Percentiles rank a stretch among this genome's conserved stretches.
These are phyloP conservation scores for Mobula birostris DNA, from an alignment of 2,113 vertebrate species.

Conservation along the genomic window DNA sequence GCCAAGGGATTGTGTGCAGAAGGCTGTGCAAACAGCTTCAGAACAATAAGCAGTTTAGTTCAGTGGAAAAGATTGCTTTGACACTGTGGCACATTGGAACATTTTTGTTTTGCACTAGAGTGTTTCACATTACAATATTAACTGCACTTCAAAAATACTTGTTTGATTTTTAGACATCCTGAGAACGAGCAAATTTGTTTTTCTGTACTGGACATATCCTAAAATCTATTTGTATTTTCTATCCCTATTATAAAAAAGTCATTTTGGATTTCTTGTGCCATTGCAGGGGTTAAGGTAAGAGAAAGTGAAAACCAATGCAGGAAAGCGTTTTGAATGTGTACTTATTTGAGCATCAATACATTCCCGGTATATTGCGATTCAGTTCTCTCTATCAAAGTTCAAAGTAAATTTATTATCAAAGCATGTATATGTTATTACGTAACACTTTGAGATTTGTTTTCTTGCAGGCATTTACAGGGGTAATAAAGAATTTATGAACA, in stretches of 20 bases:
- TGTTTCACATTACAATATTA: background rate
- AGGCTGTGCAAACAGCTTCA: background rate
- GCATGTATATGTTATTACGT: too few species aligned
- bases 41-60: conserved; percentile 20
- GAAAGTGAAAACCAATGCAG: background rate
- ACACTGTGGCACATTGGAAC: background rate
- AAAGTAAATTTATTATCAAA: too few species aligned
- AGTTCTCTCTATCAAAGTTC: background rate
- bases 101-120: background rate
- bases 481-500: too few species aligned
- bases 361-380: background rate
- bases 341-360: background rate
- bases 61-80: background rate
- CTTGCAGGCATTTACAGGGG: too few species aligned
- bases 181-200: background rate
- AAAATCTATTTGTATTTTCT: background rate
- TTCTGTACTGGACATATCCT: background rate
- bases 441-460: too few species aligned
- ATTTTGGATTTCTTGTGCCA: background rate
- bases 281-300: background rate
- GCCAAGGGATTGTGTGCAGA: conserved; percentile 29
- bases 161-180: background rate
- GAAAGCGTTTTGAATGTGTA: background rate
- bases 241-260: background rate
- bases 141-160: background rate